Evolutionary conservation across 1,140 invertebrate genomes (phyloP), one percentile per base, ranked within the genome.

Genomic region (Steinernema khuongi): DNA sequence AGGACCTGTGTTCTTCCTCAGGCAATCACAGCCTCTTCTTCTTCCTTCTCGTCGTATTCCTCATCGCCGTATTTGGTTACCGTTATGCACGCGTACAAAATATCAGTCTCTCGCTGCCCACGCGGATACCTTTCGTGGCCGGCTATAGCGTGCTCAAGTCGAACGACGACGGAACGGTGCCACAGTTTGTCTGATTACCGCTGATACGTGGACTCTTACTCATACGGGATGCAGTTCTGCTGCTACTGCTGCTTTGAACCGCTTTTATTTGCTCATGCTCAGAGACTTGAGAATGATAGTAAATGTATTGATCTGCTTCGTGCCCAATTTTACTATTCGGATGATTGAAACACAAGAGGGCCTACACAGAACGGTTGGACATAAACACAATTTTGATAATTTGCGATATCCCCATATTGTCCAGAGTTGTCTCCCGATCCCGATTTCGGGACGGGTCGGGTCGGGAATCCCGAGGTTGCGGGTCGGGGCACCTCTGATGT

Each of bases 21-120:
- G 71, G 41, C 33, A 19, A 32, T 31, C 22, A 32, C 17, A 50
- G 66, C 30, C 19, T 67, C n/a, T 44, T 73, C 60, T 68, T 79
- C 67, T 74, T 75, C 30, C 66, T 72, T 28, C 75, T 80, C 29
- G 7, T 79, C 18, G n/a, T 78, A 1, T 41, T 79, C 1, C 75
- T 79, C 31, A 31, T 79, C n/a, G 67, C 68, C 22, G 44, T 43
- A 11, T 30, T 71, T 60, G 68, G 28, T 66, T 60, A 60, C 26
- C 50, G 50, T 2, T 60, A 60, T 22, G 50, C 70, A 44, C 32
- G 69, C 31, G 41, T 36, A n/a, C 22, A 29, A 19, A 18, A 31
- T 22, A 18, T 28, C 2, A 31, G 29, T n/a, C 22, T 68, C 11
- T 32, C 31, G 29, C 71, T 7, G n/a, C 31, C 18, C 50, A 11